Evolutionary conservation across 2,888 invertebrate species (phyloP), one percentile per base, ranked within the genome.

Genomic region (Macaria notata): DNA sequence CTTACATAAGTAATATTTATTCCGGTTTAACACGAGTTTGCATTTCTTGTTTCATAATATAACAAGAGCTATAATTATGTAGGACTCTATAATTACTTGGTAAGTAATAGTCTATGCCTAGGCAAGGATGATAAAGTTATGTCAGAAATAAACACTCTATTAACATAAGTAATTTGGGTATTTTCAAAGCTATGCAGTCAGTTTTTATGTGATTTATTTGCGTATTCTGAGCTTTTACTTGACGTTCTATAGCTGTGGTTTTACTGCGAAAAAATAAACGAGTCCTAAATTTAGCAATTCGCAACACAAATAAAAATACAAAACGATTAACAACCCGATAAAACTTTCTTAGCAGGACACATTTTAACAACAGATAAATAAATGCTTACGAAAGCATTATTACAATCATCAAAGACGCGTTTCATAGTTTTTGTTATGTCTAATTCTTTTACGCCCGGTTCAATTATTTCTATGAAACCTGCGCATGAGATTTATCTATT

Each of bases 401-500:
- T 8, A 43, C 49, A 58, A 42, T 46, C 49, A 58, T 53, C 54
- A 38, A 44, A 53, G 42, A 49, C 49, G 41, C 47, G 59, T 56
- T 39, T 46, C 39, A 56, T 58, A 41, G 8, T 38, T 54, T 59
- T 62, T 54, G 57, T 57, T 55, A 52, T 49, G 48, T 47, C 39
- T 49, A 54, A 56, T 56, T 51, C 50, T 47, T 54, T 56, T 53
- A 59, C 49, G 46, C 45, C 41, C 44, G 29, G 39, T 30, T 56
- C 59, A 54, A 62, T 54, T 56, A 64, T 55, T 54, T 54, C 56
- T 54, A 41, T 38, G 56, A 56, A 61, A 50, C 46, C 33, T 46
- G 41, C 38, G 46, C 9, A 39, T 9, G 50, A 63, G 64, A 64
- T 63, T 66, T 64, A 66, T 65, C 54, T 46, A 49, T 56, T 63